Percentiles rank a stretch among this genome's conserved stretches.
phyloP scores from a whole-genome alignment of 2,888 invertebrate species.

The Dastarcus helophoroides region DNA sequence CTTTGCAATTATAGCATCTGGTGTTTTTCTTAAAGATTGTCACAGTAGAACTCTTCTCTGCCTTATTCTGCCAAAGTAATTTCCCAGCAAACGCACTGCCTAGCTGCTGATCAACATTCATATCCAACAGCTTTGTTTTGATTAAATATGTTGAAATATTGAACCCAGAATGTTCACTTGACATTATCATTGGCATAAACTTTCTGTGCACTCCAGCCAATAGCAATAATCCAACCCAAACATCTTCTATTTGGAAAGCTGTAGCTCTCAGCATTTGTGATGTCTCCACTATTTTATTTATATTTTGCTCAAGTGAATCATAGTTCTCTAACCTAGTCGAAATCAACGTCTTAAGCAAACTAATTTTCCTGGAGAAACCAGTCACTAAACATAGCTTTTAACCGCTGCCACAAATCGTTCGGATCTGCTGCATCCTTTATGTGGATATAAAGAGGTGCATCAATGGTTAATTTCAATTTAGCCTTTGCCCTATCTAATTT shows the following conservation, averaged over 20 bases:
- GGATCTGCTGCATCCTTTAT: slow-evolving; percentile 16
- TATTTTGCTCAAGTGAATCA: slow-evolving; percentile 19
- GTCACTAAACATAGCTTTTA: slow-evolving; percentile 20
- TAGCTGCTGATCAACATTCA: slow-evolving; percentile 2
- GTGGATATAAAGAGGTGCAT: slow-evolving; percentile 18
- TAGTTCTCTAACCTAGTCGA: slow-evolving; percentile 19
- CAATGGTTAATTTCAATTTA: slow-evolving; percentile 19
- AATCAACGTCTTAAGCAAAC: slow-evolving; percentile 19
- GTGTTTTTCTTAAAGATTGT: too few relatives aligned
- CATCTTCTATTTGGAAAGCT: slow-evolving; percentile 20
- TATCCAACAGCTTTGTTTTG: slow-evolving; percentile 19
- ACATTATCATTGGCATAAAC: slow-evolving; percentile 19
- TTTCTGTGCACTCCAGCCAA: slow-evolving; percentile 19
- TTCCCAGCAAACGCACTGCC: slow-evolving; percentile 7
- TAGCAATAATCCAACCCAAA: slow-evolving; percentile 22
- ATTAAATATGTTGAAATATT: slow-evolving; percentile 19
- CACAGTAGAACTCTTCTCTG: too few relatives aligned
- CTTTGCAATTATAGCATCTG: too few relatives aligned
- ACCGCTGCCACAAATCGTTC: slow-evolving; percentile 18
- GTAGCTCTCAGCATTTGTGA: slow-evolving; percentile 19
- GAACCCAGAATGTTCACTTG: slow-evolving; percentile 20
- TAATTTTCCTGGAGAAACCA: slow-evolving; percentile 20
- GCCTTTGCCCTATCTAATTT: slow-evolving; percentile 18
- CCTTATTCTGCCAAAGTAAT: too few relatives aligned
- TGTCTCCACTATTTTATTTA: slow-evolving; percentile 22